A percentile compares a stretch with the other conserved stretches of the same genome.
phyloP scores from a whole-genome alignment of 1,140 invertebrate genomes.

The Drosophila biarmipes region DNA sequence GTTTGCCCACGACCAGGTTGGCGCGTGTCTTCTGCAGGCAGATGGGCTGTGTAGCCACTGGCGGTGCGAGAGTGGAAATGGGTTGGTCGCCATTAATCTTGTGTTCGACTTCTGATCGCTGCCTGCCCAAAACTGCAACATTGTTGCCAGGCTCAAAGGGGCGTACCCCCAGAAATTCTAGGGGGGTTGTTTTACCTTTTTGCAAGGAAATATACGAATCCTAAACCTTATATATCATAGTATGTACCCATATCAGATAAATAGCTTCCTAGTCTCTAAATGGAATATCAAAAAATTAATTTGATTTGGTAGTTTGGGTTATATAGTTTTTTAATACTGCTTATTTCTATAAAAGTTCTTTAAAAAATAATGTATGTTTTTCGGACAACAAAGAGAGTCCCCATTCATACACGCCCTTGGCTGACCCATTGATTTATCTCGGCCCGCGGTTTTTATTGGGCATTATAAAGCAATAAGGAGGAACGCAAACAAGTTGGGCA shows the following conservation, averaged over 20 bases:
- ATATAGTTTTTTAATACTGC: too few relatives aligned
- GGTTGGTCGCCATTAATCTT: slow-evolving; percentile 23
- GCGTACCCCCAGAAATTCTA: neutral
- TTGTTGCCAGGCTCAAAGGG: slow-evolving; percentile 35
- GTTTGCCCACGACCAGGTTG: slow-evolving; percentile 85
- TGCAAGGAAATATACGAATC: too few relatives aligned
- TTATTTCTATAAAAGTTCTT: neutral
- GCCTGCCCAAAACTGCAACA: slow-evolving; percentile 37
- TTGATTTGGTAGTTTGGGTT: too few relatives aligned
- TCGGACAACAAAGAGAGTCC: neutral
- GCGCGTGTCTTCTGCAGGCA: slow-evolving; percentile 85
- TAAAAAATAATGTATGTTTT: neutral
- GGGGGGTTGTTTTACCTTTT: neutral
- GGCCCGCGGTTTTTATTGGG: slow-evolving; percentile 43
- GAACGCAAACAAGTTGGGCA: slow-evolving; percentile 56
- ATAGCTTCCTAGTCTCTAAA: too few relatives aligned
- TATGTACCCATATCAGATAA: too few relatives aligned
- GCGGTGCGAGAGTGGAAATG: slow-evolving; percentile 11
- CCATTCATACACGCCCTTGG: slow-evolving; percentile 6
- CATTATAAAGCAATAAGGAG: slow-evolving; percentile 74
- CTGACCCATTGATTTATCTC: slow-evolving; percentile 36
- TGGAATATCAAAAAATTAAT: too few relatives aligned
- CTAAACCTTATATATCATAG: too few relatives aligned
- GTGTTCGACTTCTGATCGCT: slow-evolving; percentile 14
- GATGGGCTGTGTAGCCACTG: slow-evolving; percentile 86